Base-by-base conservation (phyloP, 2,797 vertebrate species). In the Ctenopoma multispine region DNA sequence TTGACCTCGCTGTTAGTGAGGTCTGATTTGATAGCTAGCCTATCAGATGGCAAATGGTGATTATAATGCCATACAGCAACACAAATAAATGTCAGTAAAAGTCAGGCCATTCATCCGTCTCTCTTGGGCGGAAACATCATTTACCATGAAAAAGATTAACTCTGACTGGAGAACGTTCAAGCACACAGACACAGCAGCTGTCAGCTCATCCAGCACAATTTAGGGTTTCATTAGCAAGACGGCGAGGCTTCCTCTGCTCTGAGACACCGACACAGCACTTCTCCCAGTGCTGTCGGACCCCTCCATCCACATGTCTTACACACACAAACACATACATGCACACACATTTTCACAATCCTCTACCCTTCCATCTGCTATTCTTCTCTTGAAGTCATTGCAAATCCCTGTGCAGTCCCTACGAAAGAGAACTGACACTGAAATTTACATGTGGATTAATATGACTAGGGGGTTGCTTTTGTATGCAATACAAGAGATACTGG, bases 401-500 rank as follows among this genome's bases (percentile, higher is more conserved):
- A 83, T 90, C 69, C 79, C 78, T 54, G 62, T 79, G 67, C 72
- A 69, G 74, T 69, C 67, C 67, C 64, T 31, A 43, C 79, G 75
- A 77, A 86, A 83, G 60, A 85, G 77, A 87, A 81, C 51, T 72
- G 83, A 85, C 80, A 86, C 51, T 78, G 64, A 85, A 86, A 91
- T 89, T 85, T 90, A 86, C 78, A 85, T 89, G 83, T 84, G 68
- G 77, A 90, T 89, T 91, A 88, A 89, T 88, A 82, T 83, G 65
- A 77, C 81, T 72, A 20, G 74, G 65, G 63, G 75, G 54, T 56
- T 5, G 54, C 63, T 79, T 91, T 88, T 88, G 69, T 83, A 81
- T 79, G 77, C 74, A 63, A 75, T 74, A 84, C 67, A 81, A 77
- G 69, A 57, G 65, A 68, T 71, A 50, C 76, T 82, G 65, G 20